phyloP scores from a whole-genome alignment of 2,888 invertebrate species.

The Tipula helvola region DNA sequence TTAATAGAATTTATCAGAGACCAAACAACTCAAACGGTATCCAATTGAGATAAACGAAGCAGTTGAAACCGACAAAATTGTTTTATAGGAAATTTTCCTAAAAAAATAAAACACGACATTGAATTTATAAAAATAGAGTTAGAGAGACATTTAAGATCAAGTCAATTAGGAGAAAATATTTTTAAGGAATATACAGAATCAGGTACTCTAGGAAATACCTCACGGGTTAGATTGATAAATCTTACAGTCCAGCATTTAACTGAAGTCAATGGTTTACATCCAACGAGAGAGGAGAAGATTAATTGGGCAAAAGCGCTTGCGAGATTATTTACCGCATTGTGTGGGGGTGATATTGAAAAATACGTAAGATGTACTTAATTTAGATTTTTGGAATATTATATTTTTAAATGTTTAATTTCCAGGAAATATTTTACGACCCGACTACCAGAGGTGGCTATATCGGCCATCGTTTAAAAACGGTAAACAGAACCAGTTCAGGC shows the following conservation, averaged over 20 bases:
- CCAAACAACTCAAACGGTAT: neutral
- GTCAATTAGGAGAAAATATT: neutral
- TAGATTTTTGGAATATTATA: neutral
- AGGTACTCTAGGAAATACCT: too few species aligned
- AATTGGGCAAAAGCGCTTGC: neutral
- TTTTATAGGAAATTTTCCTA: neutral
- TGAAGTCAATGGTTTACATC: neutral
- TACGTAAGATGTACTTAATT: neutral
- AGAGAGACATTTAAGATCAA: neutral
- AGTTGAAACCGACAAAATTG: neutral
- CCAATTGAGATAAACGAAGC: neutral
- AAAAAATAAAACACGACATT: neutral
- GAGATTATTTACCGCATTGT: neutral
- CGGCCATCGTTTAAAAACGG: neutral
- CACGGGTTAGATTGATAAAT: neutral
- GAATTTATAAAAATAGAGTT: neutral
- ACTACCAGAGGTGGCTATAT: neutral
- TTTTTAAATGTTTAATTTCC: neutral
- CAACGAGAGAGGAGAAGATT: neutral
- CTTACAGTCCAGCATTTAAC: neutral
- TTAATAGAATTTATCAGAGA: neutral
- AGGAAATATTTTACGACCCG: neutral
- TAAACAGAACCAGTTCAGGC: neutral
- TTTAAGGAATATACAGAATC: neutral
- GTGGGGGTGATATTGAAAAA: too few species aligned